Percentiles rank a stretch among this genome's conserved stretches.
phyloP scores from a whole-genome alignment of 2,888 invertebrate genomes.

The Trichogramma evanescens region DNA sequence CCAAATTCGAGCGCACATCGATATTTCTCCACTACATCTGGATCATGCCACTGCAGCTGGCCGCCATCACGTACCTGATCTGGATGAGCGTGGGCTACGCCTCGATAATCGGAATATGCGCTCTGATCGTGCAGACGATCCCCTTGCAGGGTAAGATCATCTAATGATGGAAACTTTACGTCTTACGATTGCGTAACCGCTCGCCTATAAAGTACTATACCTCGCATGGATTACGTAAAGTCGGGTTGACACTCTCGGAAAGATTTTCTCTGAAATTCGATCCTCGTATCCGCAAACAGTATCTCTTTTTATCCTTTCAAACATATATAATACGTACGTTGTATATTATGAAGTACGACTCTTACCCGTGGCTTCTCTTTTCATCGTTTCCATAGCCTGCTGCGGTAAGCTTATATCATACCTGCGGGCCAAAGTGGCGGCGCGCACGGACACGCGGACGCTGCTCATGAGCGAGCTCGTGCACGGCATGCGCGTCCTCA shows the following conservation, averaged over 20 bases:
- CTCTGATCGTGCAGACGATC: constrained; percentile 52
- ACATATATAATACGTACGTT: not conserved
- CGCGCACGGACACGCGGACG: constrained; percentile 63
- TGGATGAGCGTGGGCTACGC: constrained; percentile 53
- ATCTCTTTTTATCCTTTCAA: not conserved
- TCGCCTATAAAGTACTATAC: too few relatives aligned
- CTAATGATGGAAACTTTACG: too few relatives aligned
- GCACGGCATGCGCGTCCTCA: constrained; percentile 71
- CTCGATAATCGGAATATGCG: constrained; percentile 56
- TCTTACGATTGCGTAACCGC: too few relatives aligned
- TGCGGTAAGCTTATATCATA: constrained; percentile 48
- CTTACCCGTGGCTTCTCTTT: too few relatives aligned
- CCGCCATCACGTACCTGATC: constrained; percentile 56
- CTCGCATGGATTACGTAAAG: too few relatives aligned
- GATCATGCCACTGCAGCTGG: constrained; percentile 70
- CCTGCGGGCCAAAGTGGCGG: constrained; percentile 48
- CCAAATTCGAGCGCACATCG: constrained; percentile 67
- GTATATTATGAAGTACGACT: too few relatives aligned
- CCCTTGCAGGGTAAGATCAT: constrained; percentile 48
- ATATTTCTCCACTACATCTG: constrained; percentile 68
- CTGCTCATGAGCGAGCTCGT: constrained; percentile 75
- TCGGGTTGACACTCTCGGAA: too few relatives aligned
- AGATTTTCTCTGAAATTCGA: too few relatives aligned
- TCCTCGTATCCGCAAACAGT: too few relatives aligned
- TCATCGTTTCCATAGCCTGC: constrained; percentile 41